Base-by-base conservation (phyloP, 2,888 invertebrate species). In the Conistra vaccinii region DNA sequence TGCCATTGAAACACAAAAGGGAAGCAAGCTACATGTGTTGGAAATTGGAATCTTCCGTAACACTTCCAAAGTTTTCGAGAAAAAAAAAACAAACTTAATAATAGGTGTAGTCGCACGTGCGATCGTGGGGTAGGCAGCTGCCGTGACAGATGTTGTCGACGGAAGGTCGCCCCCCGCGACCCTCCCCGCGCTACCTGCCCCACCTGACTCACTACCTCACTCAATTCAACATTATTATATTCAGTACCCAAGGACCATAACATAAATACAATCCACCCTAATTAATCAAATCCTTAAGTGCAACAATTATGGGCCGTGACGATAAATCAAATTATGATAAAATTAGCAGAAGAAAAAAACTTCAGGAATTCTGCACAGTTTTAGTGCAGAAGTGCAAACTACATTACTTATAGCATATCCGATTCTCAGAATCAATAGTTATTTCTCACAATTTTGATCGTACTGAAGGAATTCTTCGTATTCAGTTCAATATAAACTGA, bases 31-130 rank as follows among this genome's bases (percentile, higher is more conserved):
- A 69, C 65, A 81, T 69, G 76, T 65, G 75, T 65, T 74, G 69
- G 77, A 90, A 90, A 73, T 65, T 74, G 69, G 77, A 90, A 90
- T 92, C 91, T 92, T 93, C 90, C 86, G 89, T 91, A 75, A 80
- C 91, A 92, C 90, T 91, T 92, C 88, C 89, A 88, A 90, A 91
- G 90, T 89, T 91, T 89, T 74, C 55, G 71, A 78, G 71, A 81
- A 90, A 90, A 81, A 90, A 90, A 93, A 93, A 94, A 92, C 90
- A 89, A 89, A 90, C 91, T 91, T 93, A 95, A 95, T 95, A 95
- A 96, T 95, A 94, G 95, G 94, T 93, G 91, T 90, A 91, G 91
- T 87, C 94, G 95, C 96, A 96, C 96, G 96, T 96, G 96, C 94
- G 94, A 88, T 87, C 88, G 87, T 84, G 85, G 88, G 85, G 87